phyloP scores from a whole-genome alignment of 2,113 vertebrate species.

The Rhynchopsitta pachyrhyncha region DNA sequence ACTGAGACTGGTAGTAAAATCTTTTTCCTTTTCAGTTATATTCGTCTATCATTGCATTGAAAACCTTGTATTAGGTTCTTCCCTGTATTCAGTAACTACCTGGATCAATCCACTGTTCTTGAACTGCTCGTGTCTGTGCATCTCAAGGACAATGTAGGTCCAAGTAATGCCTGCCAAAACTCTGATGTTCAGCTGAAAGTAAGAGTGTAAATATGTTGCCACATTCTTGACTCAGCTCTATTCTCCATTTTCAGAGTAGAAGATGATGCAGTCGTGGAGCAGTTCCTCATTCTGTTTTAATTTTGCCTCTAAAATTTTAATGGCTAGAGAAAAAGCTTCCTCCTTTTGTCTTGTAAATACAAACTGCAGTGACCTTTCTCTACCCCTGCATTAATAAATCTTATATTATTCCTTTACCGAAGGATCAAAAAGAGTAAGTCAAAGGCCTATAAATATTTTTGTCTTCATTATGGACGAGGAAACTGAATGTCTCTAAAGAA shows the following conservation, averaged over 20 bases:
- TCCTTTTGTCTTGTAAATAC: neutral
- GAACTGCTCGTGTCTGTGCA: no score
- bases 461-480: neutral
- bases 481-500: neutral
- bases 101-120: neutral
- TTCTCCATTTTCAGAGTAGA: neutral
- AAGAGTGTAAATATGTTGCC: neutral
- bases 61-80: neutral
- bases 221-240: rapidly evolving
- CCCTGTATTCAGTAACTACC: no score
- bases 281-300: neutral
- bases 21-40: neutral
- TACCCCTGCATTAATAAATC: neutral
- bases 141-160: neutral
- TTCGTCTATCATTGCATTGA: rapidly evolving
- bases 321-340: neutral
- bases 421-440: neutral
- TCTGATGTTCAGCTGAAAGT: neutral
- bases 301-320: neutral
- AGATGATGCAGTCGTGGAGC: neutral
- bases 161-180: neutral
- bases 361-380: neutral
- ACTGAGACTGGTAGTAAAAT: neutral
- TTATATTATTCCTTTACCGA: neutral
- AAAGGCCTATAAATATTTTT: neutral